Evolutionary conservation across 1,140 invertebrate genomes (phyloP).

Genomic region (Varroa destructor): DNA sequence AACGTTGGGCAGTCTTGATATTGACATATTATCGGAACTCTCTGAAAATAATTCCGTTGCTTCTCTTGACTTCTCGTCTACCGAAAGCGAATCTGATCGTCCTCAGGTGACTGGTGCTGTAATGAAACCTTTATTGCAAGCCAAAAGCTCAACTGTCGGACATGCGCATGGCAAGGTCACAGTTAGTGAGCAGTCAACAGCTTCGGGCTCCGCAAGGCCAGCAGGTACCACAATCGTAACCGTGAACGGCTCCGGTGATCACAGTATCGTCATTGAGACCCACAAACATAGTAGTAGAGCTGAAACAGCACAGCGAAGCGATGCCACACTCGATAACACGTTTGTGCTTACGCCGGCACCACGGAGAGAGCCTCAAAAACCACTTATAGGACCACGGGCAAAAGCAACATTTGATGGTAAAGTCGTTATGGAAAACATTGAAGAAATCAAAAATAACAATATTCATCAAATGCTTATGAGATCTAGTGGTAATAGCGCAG

Average conservation of each 20-base stretch:
- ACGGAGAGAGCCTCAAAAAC: background rate
- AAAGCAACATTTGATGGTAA: constrained; percentile 19
- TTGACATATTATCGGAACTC: constrained; percentile 7
- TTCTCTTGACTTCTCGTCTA: constrained; percentile 12
- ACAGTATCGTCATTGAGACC: constrained; percentile 11
- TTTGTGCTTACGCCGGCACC: background rate
- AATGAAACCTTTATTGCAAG: constrained; percentile 6
- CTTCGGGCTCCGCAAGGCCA: background rate
- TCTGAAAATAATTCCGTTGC: constrained; percentile 20
- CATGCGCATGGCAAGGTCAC: background rate
- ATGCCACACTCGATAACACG: background rate
- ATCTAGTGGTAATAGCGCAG: background rate
- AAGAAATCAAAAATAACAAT: constrained; percentile 1
- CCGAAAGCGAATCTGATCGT: constrained; percentile 20
- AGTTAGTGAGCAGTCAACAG: background rate
- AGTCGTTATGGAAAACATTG: constrained; percentile 27
- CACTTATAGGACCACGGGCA: constrained; percentile 6
- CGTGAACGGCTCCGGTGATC: constrained; percentile 19
- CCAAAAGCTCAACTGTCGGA: background rate
- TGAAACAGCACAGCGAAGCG: background rate
- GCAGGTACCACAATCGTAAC: constrained; percentile 2
- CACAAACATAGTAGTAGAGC: background rate
- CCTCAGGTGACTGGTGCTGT: constrained; percentile 21
- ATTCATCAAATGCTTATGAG: too few relatives aligned
- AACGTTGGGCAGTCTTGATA: constrained; percentile 7